Base-by-base conservation (phyloP, 2,888 invertebrate genomes). In the Melikaiella ostensackeni region DNA sequence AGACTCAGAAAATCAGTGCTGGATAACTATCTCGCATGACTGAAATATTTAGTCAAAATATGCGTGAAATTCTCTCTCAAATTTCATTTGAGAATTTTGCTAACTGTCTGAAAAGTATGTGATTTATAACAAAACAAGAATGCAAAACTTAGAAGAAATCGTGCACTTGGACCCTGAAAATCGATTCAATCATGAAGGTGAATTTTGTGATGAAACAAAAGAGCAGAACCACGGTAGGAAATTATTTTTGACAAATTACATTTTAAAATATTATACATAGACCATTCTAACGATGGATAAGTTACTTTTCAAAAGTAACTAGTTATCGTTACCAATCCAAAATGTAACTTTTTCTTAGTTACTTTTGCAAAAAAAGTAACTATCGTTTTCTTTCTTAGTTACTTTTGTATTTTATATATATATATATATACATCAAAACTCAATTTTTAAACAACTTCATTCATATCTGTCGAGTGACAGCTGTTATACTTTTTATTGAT, bases 11-110 rank as follows among this genome's bases (percentile, higher is more conserved):
- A 42, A 66, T 66, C 46, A 66, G 24, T 66, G 8, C 38, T 7
- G 30, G 30, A 70, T 70, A 70, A 70, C 30, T 70, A 70, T 70
- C 70, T 50, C 19, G 24, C 50, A 46, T n/a, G 27, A 70, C 30
- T 5, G 46, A 19, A 16, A 50, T 27, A 16, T 50, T 50, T 30
- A 6, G 3, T 66, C 24, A 42, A 35, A 70, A 46, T 30, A 70
- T 70, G 30, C 19, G n/a, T 30, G 19, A 50, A 8, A 46, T 11
- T 24, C 4, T 50, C 27, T 30, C 9, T 1, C 1, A 30, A 70
- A 24, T 64, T 57, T 57, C 2, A 24, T 57, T 24, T 24, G 1
- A 57, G 24, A n/a, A 50, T 50, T n/a, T n/a, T 50, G 8, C 50
- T 42, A 55, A 55, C 9, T 13, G 11, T 9, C 24, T 24, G 13